A percentile compares a stretch with the other conserved stretches of the same genome.
Conservation (phyloP, 2,797 vertebrate species). For the Ctenopoma kingsleyae region DNA sequence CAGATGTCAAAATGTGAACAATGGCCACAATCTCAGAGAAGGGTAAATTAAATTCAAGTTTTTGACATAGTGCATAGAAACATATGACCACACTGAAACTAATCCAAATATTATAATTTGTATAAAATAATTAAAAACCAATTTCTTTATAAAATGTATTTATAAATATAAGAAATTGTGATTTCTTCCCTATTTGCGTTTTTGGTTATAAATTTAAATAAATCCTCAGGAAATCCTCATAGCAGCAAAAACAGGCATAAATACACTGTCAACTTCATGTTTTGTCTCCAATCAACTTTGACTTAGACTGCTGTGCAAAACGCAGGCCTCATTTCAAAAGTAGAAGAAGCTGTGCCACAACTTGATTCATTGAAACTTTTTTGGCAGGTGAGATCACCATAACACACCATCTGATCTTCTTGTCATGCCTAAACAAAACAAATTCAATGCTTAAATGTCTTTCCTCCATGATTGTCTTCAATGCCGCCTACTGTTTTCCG, state of each 20-base stretch:
- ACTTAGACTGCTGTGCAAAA: conserved; percentile 29
- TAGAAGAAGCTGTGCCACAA: conserved; percentile 31
- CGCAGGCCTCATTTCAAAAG: conserved; percentile 38
- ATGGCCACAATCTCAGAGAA: neutral
- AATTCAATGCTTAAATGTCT: neutral
- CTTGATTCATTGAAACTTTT: conserved; percentile 14
- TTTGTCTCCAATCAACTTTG: neutral
- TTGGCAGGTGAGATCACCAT: conserved; percentile 63
- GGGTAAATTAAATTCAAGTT: conserved; percentile 17
- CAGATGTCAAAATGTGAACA: conserved; percentile 8
- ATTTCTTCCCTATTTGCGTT: conserved; percentile 50
- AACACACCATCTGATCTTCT: conserved; percentile 74
- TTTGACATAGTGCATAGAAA: conserved; percentile 53
- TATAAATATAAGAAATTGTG: conserved; percentile 35
- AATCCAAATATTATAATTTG: conserved; percentile 46
- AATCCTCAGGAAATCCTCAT: neutral
- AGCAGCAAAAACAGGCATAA: conserved; percentile 16
- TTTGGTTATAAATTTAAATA: conserved; percentile 60
- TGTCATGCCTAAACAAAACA: conserved; percentile 43
- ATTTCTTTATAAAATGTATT: conserved; percentile 9
- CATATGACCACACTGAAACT: conserved; percentile 50
- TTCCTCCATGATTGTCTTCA: conserved; percentile 52
- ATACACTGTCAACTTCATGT: conserved; percentile 14
- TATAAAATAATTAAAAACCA: conserved; percentile 43
- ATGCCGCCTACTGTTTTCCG: conserved; percentile 85